Evolutionary conservation across 2,888 invertebrate genomes (phyloP), one percentile per base, ranked within the genome.

Genomic region (Diaphora mendica): DNA sequence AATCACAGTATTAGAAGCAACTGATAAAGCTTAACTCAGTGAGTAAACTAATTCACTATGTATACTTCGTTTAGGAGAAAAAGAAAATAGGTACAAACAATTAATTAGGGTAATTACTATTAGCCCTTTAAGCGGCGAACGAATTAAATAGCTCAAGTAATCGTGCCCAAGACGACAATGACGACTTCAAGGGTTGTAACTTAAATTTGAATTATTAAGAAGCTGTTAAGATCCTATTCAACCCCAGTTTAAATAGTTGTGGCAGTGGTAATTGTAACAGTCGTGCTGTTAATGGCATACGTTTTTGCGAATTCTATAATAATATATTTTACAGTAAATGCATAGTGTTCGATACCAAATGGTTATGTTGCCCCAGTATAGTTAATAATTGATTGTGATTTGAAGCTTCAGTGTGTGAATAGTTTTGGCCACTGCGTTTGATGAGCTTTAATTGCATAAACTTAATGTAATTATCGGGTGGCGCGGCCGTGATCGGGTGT

Each of bases 181-280:
- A 79, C 77, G 79, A 77, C 78, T 83, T 82, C 77, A 75, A 64
- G 73, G 73, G 68, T 55, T 71, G 77, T 79, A 84, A 85, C 84
- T 85, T 83, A 83, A 77, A 74, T 83, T 82, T 85, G 82, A 85
- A 85, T 84, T 83, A 84, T 85, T 83, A 85, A 80, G 82, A 83
- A 83, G 77, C 76, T 79, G 72, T 81, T 83, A 70, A 74, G 44
- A 75, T 71, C 72, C 72, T 69, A 82, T 80, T 81, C 68, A 66
- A 51, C 73, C 74, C 71, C 65, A 48, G 51, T 11, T 71, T 80
- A 78, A 83, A 80, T 83, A 78, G 71, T 83, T 76, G 66, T 64
- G 69, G 65, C 76, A 81, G 77, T 85, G n/a, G n/a, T n/a, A n/a
- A n/a, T n/a, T n/a, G n/a, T n/a, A n/a, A n/a, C n/a, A n/a, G n/a